phyloP scores from a whole-genome alignment of 2,888 invertebrate species.

The Crossocerus cetratus region DNA sequence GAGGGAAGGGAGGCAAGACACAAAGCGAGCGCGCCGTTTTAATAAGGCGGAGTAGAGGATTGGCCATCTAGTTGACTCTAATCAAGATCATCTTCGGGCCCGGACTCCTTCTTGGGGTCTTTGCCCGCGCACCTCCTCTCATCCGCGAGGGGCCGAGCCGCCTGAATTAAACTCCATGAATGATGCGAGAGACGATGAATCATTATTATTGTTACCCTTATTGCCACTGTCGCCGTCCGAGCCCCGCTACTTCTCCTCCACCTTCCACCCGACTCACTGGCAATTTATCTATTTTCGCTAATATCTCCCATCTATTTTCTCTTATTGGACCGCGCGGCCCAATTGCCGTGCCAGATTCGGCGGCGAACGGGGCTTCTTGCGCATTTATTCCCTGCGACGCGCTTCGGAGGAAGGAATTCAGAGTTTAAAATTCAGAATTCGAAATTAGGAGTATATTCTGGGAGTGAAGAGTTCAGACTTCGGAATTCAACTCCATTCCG shows the following conservation, averaged over 20 bases:
- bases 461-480: too few species aligned
- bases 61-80: conserved; percentile 74
- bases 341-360: too few species aligned
- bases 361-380: too few species aligned
- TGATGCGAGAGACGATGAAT: conserved; percentile 47
- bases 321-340: neutral
- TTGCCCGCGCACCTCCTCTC: conserved; percentile 38
- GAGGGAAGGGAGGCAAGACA: conserved; percentile 58
- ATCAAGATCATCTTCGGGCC: conserved; percentile 69
- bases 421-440: too few species aligned
- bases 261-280: neutral
- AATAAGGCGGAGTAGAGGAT: conserved; percentile 71
- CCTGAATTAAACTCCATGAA: conserved; percentile 54
- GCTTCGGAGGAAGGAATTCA: too few species aligned
- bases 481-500: too few species aligned
- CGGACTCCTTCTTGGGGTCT: conserved; percentile 39
- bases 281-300: conserved; percentile 22
- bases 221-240: conserved; percentile 28
- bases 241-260: too few species aligned
- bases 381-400: too few species aligned
- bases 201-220: conserved; percentile 55
- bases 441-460: too few species aligned
- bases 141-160: conserved; percentile 28
- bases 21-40: conserved; percentile 73
- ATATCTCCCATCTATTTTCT: too few species aligned